phyloP scores from a whole-genome alignment of 1,140 invertebrate genomes.

The Sycophaga agraensis region DNA sequence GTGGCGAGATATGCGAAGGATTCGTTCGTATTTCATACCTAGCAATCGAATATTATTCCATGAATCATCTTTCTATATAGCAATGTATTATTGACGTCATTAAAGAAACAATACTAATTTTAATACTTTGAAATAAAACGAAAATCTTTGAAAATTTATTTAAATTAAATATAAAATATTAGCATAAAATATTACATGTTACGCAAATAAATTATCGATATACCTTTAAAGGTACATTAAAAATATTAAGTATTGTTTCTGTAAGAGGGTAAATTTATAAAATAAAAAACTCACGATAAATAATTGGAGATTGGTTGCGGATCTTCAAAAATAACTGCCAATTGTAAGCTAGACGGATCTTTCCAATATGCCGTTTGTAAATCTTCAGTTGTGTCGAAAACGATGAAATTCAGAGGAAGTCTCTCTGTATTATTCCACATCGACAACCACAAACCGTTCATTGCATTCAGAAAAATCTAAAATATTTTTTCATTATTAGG shows the following conservation, averaged over 20 bases:
- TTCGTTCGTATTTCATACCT: constrained; percentile 74
- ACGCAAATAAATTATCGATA: too few relatives aligned
- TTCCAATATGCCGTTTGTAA: constrained; percentile 70
- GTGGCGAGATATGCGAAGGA: constrained; percentile 65
- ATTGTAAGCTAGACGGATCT: constrained; percentile 64
- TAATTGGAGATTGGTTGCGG: constrained; percentile 56
- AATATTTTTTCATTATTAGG: constrained; percentile 32
- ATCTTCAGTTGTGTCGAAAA: constrained; percentile 67
- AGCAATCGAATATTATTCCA: constrained; percentile 51
- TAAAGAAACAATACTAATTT: too few relatives aligned
- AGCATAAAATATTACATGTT: too few relatives aligned
- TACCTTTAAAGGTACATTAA: too few relatives aligned
- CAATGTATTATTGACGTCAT: too few relatives aligned
- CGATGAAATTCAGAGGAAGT: constrained; percentile 64
- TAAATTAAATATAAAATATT: too few relatives aligned
- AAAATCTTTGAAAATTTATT: too few relatives aligned
- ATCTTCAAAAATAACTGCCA: constrained; percentile 70
- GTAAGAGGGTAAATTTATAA: too few relatives aligned
- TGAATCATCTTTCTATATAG: too few relatives aligned
- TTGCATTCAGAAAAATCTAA: constrained; percentile 66
- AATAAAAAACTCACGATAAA: constrained; percentile 64
- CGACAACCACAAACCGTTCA: constrained; percentile 62
- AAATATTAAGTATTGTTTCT: too few relatives aligned
- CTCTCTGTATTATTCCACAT: constrained; percentile 58
- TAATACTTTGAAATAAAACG: too few relatives aligned